Base-by-base conservation (phyloP, 2,888 invertebrate genomes). In the Steinernema carpocapsae region DNA sequence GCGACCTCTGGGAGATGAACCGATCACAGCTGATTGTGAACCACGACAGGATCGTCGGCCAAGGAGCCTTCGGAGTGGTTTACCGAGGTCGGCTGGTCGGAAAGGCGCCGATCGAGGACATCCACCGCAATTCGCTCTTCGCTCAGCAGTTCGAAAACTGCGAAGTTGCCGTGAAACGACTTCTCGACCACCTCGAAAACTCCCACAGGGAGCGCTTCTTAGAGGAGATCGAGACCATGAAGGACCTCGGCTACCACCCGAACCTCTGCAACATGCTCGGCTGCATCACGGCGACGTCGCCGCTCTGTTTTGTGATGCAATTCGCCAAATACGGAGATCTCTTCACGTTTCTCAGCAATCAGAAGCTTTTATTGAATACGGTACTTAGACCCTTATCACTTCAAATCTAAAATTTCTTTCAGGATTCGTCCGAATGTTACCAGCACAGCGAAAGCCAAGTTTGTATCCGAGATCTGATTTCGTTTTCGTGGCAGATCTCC, bases 111-210 rank as follows among this genome's bases (percentile, higher is more conserved):
- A 46, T 48, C 51, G 37, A 48, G 29, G 29, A 72, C 26, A 51
- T 51, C 19, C 29, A 72, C 17, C 64, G 64, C 1, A 32, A 45
- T 26, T 4, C 37, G 17, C 48, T 72, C 10, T 45, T 48, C 32
- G 48, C 72, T 17, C 46, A 72, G 19, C 51, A 32, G 32, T 51
- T 72, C 72, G 72, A 72, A 29, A 46, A 72, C 72, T 24, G 29
- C 51, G 72, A 72, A 51, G 72, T 72, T 10, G 72, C 72, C 1
- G 72, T 72, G 24, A 72, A 72, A 19, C 45, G 45, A 29, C 72
- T 72, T 17, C 72, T 48, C 17, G 71, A 71, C n/a, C 46, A 71
- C 45, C 24, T 46, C 19, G 71, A 71, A 22, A 46, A 71, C 45
- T 71, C 71, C 6, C 45, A 43, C 12, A n/a, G 46, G 22, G 24